A percentile compares a stretch with the other conserved stretches of the same genome.
Conservation (phyloP, 2,888 invertebrate species). For the Callosobruchus maculatus region DNA sequence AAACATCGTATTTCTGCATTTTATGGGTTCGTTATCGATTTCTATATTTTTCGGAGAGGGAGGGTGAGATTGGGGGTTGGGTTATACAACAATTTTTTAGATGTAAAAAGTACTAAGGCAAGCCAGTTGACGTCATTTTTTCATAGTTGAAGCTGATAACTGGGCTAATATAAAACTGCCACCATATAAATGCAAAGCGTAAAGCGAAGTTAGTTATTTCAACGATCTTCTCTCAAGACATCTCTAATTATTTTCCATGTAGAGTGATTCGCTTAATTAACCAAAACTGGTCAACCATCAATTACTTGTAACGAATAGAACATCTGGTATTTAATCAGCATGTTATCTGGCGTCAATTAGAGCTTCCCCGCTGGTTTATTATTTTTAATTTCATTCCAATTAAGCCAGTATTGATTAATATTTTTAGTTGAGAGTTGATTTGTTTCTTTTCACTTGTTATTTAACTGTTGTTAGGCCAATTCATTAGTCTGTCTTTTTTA, state of each 20-base stretch:
- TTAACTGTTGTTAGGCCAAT: not conserved
- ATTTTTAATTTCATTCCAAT: not conserved
- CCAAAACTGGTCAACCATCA: not conserved
- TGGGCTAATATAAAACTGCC: not conserved
- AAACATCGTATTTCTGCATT: too few relatives aligned
- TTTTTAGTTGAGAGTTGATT: not conserved
- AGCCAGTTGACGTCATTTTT: too few relatives aligned
- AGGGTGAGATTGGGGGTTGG: too few relatives aligned
- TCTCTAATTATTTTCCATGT: not conserved
- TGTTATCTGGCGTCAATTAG: not conserved
- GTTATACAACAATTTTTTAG: too few relatives aligned
- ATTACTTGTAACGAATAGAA: not conserved
- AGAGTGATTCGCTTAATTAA: not conserved
- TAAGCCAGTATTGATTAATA: not conserved
- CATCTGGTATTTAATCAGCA: not conserved
- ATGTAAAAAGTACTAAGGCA: too few relatives aligned
- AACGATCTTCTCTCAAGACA: not conserved
- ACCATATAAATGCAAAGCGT: not conserved
- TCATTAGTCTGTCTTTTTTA: not conserved
- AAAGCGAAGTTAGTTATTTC: not conserved
- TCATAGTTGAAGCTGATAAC: not conserved
- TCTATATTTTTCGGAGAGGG: too few relatives aligned
- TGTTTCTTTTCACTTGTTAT: not conserved
- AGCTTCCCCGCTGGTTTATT: not conserved
- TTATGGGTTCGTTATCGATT: too few relatives aligned